Evolutionary conservation across 1,140 invertebrate species (phyloP).

Genomic region (Euura saliciscinereae): DNA sequence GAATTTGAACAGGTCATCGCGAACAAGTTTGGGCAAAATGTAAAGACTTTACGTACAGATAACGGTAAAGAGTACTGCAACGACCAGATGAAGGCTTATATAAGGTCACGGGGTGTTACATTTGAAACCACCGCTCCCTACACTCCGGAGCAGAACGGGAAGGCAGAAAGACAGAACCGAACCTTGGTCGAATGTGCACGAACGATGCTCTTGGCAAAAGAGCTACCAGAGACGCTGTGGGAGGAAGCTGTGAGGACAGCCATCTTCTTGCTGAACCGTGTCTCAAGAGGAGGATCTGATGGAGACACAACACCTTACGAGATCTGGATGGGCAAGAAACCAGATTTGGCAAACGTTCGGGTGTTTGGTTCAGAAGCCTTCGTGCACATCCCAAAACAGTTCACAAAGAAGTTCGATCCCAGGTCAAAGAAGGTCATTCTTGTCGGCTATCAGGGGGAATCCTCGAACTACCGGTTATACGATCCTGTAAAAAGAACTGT

Average conservation of each 20-base stretch:
- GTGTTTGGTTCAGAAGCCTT: slow-evolving; percentile 41
- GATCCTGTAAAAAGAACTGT: slow-evolving; percentile 21
- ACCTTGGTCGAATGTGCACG: slow-evolving; percentile 48
- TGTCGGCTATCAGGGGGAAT: no score
- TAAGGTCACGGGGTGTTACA: slow-evolving; percentile 25
- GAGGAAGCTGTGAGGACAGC: slow-evolving; percentile 53
- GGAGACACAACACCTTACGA: slow-evolving; percentile 22
- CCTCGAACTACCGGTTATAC: slow-evolving; percentile 47
- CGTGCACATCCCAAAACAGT: slow-evolving; percentile 35
- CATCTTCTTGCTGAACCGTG: slow-evolving; percentile 29
- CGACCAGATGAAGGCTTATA: not conserved
- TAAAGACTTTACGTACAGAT: no score
- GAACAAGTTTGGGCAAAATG: no score
- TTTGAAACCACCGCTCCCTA: slow-evolving; percentile 33
- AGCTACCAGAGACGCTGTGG: slow-evolving; percentile 48
- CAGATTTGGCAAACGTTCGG: slow-evolving; percentile 27
- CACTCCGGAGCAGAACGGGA: slow-evolving; percentile 48
- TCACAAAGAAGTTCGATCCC: slow-evolving; percentile 33
- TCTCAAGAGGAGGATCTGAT: slow-evolving; percentile 32
- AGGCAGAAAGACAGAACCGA: slow-evolving; percentile 46
- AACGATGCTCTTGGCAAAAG: slow-evolving; percentile 40
- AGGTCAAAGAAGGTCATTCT: slow-evolving; percentile 26
- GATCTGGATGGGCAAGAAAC: slow-evolving; percentile 18
- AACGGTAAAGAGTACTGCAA: no score
- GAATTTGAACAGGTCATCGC: slow-evolving; percentile 27